Evolutionary conservation across 1,140 invertebrate genomes (phyloP), one percentile per base, ranked within the genome.

Genomic region (Drosophila kanapiae): DNA sequence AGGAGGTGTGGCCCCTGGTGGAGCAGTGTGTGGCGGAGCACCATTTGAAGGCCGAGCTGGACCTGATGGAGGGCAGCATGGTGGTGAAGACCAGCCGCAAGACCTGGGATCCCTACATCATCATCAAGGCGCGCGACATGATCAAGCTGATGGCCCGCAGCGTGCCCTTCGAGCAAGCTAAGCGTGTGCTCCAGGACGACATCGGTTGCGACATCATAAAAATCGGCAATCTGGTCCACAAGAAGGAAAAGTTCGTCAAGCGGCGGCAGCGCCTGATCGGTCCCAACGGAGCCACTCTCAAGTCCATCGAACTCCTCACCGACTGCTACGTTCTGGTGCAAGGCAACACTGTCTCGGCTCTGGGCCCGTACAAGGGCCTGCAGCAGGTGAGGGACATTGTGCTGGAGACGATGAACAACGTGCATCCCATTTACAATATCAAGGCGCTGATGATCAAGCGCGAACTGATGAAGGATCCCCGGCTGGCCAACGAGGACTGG

Each of bases 371-470:
- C 91, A 98, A 97, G 94, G 99, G 99, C 13, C 93, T 99, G 6
- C 96, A 97, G 82, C 97, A 99, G 93, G 98, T 98, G 0, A 94
- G 98, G 72, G 95, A 97, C 90, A 97, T 99, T 84, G 97, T 98
- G 7, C 96, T 98, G 91, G 99, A 99, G 83, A 99, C 98, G 4
- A 99, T 99, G 98, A 98, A 98, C 90, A 99, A 99, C 93, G 96
- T 99, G 68, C 99, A 99, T 94, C 99, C 99, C n/a, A 98, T 99
- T 91, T 99, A 99, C 92, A 99, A 99, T 90, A 99, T 99, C 1
- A 99, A 99, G 94, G 96, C 97, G 16, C 93, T 99, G 11, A 99
- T 99, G 98, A 99, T 99, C 49, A 99, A 99, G 93, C 94, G 96
- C 84, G 98, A 99, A 94, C 93, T 99, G 27, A 96, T 96, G 65